Evolutionary conservation across 2,113 vertebrate genomes (phyloP).

Genomic region (Daubentonia madagascariensis): DNA sequence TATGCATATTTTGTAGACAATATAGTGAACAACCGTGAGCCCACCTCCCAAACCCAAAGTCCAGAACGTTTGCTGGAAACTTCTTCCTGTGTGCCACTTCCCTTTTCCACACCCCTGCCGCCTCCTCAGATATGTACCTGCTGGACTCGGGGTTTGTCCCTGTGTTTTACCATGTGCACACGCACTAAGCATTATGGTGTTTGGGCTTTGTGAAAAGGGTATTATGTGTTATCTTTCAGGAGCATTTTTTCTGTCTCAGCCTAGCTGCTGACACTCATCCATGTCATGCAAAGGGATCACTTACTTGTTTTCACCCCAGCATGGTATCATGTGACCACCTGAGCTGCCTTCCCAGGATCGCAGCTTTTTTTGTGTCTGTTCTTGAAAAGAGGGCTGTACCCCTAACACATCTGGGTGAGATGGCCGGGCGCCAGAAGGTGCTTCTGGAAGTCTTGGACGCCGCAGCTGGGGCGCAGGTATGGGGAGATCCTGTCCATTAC

Average conservation of each 20-base stretch:
- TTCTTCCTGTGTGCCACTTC: neutral
- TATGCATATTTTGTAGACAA: rapidly evolving
- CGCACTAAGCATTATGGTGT: rapidly evolving
- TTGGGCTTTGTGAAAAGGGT: neutral
- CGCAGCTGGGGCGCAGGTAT: neutral
- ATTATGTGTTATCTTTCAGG: rapidly evolving
- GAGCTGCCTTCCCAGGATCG: neutral
- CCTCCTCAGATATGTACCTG: neutral
- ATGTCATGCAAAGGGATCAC: rapidly evolving
- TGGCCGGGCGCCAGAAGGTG: neutral
- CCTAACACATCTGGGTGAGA: neutral
- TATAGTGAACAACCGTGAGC: rapidly evolving
- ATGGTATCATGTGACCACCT: rapidly evolving
- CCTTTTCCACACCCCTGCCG: rapidly evolving
- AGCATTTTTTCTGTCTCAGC: neutral
- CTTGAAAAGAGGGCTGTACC: neutral
- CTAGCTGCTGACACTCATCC: neutral
- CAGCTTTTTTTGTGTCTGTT: neutral
- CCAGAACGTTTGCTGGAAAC: neutral
- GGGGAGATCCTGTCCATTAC: neutral
- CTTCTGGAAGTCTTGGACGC: neutral
- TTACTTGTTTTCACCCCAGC: rapidly evolving
- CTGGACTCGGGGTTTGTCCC: neutral
- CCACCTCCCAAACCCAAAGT: no score
- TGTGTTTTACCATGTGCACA: rapidly evolving